phyloP scores from a whole-genome alignment of 2,797 vertebrate species.

The Zalophus californianus region DNA sequence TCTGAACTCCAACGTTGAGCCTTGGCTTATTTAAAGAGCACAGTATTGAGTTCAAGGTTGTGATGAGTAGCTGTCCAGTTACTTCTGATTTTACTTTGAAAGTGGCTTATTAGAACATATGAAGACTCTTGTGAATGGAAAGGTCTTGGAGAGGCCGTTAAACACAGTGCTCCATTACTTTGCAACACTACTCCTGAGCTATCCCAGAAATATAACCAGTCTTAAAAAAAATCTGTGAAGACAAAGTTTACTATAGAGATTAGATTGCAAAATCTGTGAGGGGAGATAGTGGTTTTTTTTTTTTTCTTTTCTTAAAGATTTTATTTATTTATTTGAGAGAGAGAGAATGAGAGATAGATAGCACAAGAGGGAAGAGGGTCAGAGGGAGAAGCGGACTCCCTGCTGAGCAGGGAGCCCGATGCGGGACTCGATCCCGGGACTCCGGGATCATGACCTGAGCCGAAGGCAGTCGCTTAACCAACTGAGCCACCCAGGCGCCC shows the following conservation, averaged over 20 bases:
- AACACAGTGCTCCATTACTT: background rate
- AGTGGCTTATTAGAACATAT: background rate
- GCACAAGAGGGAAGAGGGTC: too few species aligned
- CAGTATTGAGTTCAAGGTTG: background rate
- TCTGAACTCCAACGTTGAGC: background rate
- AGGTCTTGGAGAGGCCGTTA: background rate
- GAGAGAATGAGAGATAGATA: too few species aligned
- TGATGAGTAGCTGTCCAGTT: background rate
- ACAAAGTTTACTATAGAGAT: background rate
- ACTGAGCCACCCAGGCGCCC: too few species aligned
- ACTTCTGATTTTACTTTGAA: slow-evolving; percentile 1
- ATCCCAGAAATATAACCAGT: background rate
- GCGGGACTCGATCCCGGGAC: too few species aligned
- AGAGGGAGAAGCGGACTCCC: too few species aligned
- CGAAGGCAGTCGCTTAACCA: too few species aligned
- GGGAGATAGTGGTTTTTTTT: background rate
- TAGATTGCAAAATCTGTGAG: background rate
- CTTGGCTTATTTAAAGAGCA: background rate
- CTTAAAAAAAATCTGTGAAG: background rate
- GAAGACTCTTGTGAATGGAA: background rate
- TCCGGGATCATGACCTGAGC: too few species aligned
- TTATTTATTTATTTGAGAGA: too few species aligned
- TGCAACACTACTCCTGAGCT: background rate
- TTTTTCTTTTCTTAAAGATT: too few species aligned
- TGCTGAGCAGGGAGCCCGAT: too few species aligned